These are phyloP conservation scores for Sprattus sprattus DNA, from an alignment of 2,113 vertebrate genomes.

Conservation along the genomic window DNA sequence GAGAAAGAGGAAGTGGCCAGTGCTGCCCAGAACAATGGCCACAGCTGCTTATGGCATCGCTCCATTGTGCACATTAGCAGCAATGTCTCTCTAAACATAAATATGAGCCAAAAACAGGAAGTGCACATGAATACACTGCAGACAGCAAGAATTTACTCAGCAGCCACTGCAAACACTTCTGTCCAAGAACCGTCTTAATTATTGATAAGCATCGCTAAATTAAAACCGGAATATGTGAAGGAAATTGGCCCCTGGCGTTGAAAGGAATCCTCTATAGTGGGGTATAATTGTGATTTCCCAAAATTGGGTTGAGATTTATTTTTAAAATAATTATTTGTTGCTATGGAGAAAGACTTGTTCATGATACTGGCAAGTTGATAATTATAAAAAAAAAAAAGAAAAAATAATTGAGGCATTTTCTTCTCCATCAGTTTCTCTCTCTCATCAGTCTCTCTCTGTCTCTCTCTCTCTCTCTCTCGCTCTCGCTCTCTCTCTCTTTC, in stretches of 20 bases:
- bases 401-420: no score
- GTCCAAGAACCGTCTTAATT: conserved; percentile 24
- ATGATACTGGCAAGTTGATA: no score
- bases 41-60: conserved; percentile 32
- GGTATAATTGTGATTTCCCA: background rate
- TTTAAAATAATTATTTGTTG: no score
- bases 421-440: conserved; percentile 16
- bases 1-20: conserved; percentile 28
- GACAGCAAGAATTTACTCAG: conserved; percentile 21
- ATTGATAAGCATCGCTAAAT: conserved; percentile 34
- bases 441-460: background rate
- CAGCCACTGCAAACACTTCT: background rate
- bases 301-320: background rate
- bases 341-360: no score
- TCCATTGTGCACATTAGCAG: conserved; percentile 37
- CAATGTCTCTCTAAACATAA: conserved; percentile 6
- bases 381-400: background rate
- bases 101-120: conserved; percentile 41
- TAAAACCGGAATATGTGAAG: conserved; percentile 1
- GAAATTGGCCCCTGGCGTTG: background rate
- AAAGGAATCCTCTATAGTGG: background rate
- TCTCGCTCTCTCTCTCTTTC: background rate
- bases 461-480: conserved; percentile 18
- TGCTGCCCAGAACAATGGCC: conserved; percentile 39
- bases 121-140: conserved; percentile 21